Evolutionary conservation across 1,140 invertebrate genomes (phyloP).

Genomic region (Leptinotarsa texana): DNA sequence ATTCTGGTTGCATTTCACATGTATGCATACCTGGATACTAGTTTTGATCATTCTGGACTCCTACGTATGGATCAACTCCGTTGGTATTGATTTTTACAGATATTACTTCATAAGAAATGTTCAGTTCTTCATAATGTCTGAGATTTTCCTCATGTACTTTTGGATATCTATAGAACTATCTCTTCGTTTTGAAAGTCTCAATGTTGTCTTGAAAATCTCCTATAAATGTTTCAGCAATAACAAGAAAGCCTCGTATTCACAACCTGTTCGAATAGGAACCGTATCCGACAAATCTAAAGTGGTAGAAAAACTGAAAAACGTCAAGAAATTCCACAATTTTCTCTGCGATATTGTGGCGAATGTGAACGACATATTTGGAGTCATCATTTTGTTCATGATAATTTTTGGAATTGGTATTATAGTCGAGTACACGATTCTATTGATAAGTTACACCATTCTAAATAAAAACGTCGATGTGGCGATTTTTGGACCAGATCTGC

Average conservation of each 20-base stretch:
- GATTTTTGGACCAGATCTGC: not conserved
- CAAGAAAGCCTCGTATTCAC: not conserved
- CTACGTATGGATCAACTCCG: not conserved
- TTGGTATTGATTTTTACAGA: constrained; percentile 2
- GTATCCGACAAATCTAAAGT: not conserved
- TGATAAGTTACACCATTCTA: not conserved
- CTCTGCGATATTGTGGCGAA: not conserved
- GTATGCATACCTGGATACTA: not conserved
- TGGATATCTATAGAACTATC: not conserved
- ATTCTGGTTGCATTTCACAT: not conserved
- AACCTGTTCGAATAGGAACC: not conserved
- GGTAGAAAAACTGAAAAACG: not conserved
- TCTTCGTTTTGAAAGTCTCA: not conserved
- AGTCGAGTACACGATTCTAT: not conserved
- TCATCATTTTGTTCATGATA: not conserved
- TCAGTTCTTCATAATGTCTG: not conserved
- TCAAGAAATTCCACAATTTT: constrained; percentile 6
- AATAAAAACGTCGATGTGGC: not conserved
- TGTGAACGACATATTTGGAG: not conserved
- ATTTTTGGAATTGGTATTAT: not conserved
- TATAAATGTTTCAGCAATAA: not conserved
- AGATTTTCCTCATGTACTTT: not conserved
- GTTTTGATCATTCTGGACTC: not conserved
- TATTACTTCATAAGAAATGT: not conserved
- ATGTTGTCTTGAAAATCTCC: not conserved